A percentile compares a stretch with the other conserved stretches of the same genome.
These are phyloP conservation scores for Drepanosiphum platanoidis DNA, from an alignment of 2,888 invertebrate genomes.

Conservation along the genomic window DNA sequence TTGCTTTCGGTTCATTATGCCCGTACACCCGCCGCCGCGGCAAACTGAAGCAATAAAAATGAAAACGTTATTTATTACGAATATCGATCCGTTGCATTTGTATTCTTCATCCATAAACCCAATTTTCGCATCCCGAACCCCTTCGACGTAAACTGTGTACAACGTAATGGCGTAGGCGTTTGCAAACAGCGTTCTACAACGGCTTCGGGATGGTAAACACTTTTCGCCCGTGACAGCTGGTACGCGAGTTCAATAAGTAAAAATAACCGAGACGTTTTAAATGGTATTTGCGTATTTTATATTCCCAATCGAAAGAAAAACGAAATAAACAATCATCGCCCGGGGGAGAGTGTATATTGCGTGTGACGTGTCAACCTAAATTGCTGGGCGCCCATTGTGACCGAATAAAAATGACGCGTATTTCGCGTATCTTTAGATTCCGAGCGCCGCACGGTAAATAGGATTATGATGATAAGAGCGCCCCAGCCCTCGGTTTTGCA, in stretches of 20 bases:
- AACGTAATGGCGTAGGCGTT: neutral
- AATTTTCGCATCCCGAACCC: neutral
- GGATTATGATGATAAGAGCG: too few species aligned
- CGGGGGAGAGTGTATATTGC: neutral
- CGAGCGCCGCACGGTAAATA: neutral
- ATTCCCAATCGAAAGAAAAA: neutral
- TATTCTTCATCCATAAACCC: neutral
- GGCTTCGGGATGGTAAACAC: neutral
- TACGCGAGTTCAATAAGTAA: neutral
- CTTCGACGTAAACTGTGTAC: neutral
- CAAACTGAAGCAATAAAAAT: slow-evolving; percentile 27
- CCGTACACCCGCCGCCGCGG: neutral
- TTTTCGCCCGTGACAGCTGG: neutral
- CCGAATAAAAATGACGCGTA: neutral
- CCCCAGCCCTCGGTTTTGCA: neutral
- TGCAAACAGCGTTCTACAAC: neutral
- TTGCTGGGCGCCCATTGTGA: neutral
- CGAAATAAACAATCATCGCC: neutral
- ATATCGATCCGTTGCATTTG: slow-evolving; percentile 11
- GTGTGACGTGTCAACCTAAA: neutral
- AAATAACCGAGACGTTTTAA: neutral
- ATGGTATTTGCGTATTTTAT: neutral
- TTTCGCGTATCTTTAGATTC: neutral
- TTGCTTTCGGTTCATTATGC: slow-evolving; percentile 21
- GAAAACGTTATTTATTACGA: slow-evolving; percentile 24